Evolutionary conservation across 2,888 invertebrate genomes (phyloP).

Genomic region (Sinhomidia bicolor): DNA sequence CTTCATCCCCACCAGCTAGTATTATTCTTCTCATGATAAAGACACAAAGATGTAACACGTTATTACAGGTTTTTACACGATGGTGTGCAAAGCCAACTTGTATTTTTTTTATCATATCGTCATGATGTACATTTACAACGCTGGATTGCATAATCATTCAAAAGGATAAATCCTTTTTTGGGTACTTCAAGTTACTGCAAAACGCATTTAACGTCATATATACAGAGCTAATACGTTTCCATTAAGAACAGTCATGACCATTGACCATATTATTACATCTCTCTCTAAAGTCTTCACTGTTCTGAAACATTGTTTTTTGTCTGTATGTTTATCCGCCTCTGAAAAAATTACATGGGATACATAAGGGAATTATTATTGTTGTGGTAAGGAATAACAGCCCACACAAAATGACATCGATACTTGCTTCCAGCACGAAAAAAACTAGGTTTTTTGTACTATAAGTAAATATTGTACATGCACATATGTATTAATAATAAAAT

Average conservation of each 20-base stretch:
- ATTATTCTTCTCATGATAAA: not conserved
- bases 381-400: not conserved
- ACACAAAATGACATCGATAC: not conserved
- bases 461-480: too few relatives aligned
- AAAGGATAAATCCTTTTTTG: not conserved
- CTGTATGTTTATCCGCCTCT: too few relatives aligned
- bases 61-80: not conserved
- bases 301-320: not conserved
- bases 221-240: not conserved
- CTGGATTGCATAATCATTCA: not conserved
- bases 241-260: not conserved
- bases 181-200: not conserved
- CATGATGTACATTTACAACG: too few relatives aligned
- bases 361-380: not conserved
- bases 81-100: too few relatives aligned
- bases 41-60: not conserved
- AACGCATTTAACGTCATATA: not conserved
- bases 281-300: not conserved
- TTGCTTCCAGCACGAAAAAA: not conserved
- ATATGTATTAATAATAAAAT: not conserved
- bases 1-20: constrained; percentile 24
- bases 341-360: not conserved
- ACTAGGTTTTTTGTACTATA: not conserved
- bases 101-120: not conserved
- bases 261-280: not conserved